phyloP scores from a whole-genome alignment of 2,797 vertebrate species.

The Anguilla marmorata region DNA sequence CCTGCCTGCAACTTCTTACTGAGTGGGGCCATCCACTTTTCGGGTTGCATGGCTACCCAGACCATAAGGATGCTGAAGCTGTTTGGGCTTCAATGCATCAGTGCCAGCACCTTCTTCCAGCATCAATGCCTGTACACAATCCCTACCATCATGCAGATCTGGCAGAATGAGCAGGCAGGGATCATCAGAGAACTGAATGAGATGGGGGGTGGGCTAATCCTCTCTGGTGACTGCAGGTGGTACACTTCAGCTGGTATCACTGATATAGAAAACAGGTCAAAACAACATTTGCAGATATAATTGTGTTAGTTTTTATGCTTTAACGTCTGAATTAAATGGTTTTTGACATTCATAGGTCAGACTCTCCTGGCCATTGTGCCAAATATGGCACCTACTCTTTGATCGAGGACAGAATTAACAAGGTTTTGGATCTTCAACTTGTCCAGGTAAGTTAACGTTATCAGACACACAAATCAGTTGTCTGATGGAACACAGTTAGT shows the following conservation, averaged over 20 bases:
- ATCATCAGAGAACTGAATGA: conserved; percentile 21
- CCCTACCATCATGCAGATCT: conserved; percentile 15
- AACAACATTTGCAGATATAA: too few relatives aligned
- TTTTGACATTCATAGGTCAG: too few relatives aligned
- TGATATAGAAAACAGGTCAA: too few relatives aligned
- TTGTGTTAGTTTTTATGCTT: too few relatives aligned
- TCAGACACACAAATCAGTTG: background rate
- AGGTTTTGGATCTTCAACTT: conserved; percentile 7
- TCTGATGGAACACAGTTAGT: background rate
- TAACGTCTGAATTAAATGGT: too few relatives aligned
- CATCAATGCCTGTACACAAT: conserved; percentile 1
- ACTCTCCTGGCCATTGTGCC: conserved; percentile 18
- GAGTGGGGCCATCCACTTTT: conserved; percentile 27
- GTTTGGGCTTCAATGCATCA: conserved; percentile 20
- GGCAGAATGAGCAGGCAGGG: conserved; percentile 20
- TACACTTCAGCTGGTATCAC: too few relatives aligned
- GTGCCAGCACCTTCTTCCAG: background rate
- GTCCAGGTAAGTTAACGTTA: background rate
- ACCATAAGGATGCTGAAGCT: conserved; percentile 21
- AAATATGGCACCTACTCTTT: conserved; percentile 21
- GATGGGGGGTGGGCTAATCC: conserved; percentile 11
- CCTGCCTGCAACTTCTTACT: conserved; percentile 27
- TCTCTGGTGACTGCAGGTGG: conserved; percentile 19
- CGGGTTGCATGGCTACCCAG: conserved; percentile 19
- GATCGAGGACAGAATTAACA: background rate